Evolutionary conservation across 1,140 invertebrate genomes (phyloP).

Genomic region (Drosophila simulans): DNA sequence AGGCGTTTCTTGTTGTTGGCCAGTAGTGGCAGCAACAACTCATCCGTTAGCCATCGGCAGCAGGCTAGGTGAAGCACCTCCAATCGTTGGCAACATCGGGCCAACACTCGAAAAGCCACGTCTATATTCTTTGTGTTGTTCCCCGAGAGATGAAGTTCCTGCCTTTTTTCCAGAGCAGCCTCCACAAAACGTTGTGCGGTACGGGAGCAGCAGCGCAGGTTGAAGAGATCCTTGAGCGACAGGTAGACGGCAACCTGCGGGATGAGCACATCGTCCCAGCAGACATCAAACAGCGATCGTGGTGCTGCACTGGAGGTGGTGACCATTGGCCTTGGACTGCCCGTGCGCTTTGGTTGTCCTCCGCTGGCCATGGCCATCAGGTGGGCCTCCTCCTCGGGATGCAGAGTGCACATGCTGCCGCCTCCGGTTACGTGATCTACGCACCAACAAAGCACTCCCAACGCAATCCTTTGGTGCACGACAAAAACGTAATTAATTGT

Average conservation of each 20-base stretch:
- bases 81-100: slow-evolving; percentile 84
- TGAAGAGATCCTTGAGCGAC: slow-evolving; percentile 86
- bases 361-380: slow-evolving; percentile 53
- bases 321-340: slow-evolving; percentile 26
- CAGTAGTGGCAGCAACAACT: slow-evolving; percentile 85
- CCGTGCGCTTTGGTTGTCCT: background rate
- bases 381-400: slow-evolving; percentile 67
- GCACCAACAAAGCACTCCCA: slow-evolving; percentile 3
- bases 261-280: slow-evolving; percentile 87
- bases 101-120: slow-evolving; percentile 84
- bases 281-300: slow-evolving; percentile 85
- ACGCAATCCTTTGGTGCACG: slow-evolving; percentile 3
- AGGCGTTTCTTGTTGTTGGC: slow-evolving; percentile 85
- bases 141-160: slow-evolving; percentile 68
- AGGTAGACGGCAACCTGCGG: slow-evolving; percentile 85
- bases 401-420: slow-evolving; percentile 63
- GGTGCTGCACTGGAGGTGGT: slow-evolving; percentile 1
- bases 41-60: slow-evolving; percentile 85
- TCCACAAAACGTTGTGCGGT: slow-evolving; percentile 68
- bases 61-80: slow-evolving; percentile 85
- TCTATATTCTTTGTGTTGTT: slow-evolving; percentile 67
- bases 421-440: slow-evolving; percentile 41
- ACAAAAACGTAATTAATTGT: slow-evolving; percentile 28
- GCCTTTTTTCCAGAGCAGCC: slow-evolving; percentile 49
- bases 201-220: slow-evolving; percentile 86